phyloP scores from a whole-genome alignment of 1,140 invertebrate genomes.

The Hermetia illucens region DNA sequence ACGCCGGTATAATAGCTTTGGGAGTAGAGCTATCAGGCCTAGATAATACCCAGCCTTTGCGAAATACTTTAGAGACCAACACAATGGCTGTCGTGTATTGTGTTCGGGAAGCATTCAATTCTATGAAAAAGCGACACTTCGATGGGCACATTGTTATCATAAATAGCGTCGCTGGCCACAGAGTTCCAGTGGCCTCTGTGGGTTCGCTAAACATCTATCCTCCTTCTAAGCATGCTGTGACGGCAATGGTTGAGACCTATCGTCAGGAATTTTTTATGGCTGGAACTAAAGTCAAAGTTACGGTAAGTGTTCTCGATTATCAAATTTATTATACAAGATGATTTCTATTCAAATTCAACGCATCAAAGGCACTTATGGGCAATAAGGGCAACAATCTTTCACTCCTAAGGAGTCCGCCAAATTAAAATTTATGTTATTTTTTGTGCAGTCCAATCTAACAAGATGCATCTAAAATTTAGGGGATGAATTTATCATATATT shows the following conservation, averaged over 20 bases:
- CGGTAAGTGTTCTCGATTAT: no score
- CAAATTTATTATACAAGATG: no score
- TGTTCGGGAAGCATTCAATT: slow-evolving; percentile 42
- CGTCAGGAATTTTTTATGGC: slow-evolving; percentile 39
- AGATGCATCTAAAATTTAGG: no score
- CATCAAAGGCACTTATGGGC: no score
- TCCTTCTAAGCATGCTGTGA: slow-evolving; percentile 49
- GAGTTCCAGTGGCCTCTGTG: slow-evolving; percentile 25
- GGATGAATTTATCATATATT: no score
- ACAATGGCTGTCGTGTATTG: slow-evolving; percentile 44
- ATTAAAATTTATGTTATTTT: no score
- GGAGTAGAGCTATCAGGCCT: slow-evolving; percentile 18
- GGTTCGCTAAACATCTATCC: slow-evolving; percentile 39
- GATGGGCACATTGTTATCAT: slow-evolving; percentile 51
- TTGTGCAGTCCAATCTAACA: no score
- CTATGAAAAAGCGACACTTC: slow-evolving; percentile 43
- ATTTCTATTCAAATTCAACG: no score
- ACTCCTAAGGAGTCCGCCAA: no score
- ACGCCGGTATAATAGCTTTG: slow-evolving; percentile 39
- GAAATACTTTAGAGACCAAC: slow-evolving; percentile 45
- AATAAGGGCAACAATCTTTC: no score
- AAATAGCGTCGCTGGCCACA: slow-evolving; percentile 39
- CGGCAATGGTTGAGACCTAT: slow-evolving; percentile 41
- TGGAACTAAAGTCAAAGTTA: slow-evolving; percentile 43
- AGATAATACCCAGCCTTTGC: slow-evolving; percentile 30